These are phyloP conservation scores for Mythimna pallens DNA, from an alignment of 2,888 invertebrate genomes.

Conservation along the genomic window DNA sequence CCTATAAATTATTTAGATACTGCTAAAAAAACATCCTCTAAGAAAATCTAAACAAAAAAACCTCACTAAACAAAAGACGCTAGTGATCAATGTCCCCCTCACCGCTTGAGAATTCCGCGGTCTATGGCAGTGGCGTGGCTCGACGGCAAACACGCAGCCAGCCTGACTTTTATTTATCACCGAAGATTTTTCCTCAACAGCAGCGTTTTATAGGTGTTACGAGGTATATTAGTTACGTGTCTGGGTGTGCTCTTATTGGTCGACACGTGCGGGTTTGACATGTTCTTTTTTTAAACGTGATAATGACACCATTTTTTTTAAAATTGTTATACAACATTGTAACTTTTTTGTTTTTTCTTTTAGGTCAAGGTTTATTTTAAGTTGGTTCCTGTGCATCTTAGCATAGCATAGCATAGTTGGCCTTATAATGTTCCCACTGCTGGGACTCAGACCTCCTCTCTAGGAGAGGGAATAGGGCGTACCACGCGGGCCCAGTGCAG, in stretches of 20 bases:
- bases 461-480: too few species aligned
- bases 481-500: too few species aligned
- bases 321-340: not conserved
- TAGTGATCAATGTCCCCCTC: slow-evolving; percentile 27
- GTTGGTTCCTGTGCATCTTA: not conserved
- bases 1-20: not conserved
- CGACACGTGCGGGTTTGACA: slow-evolving; percentile 17
- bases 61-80: slow-evolving; percentile 3
- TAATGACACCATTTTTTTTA: not conserved
- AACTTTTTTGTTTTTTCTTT: not conserved
- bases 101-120: slow-evolving; percentile 26
- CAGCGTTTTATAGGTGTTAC: slow-evolving; percentile 59
- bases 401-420: too few species aligned
- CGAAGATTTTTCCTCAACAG: slow-evolving; percentile 54
- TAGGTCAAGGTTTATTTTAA: not conserved
- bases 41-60: slow-evolving; percentile 8
- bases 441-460: too few species aligned
- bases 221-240: slow-evolving; percentile 58
- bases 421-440: too few species aligned
- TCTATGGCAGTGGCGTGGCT: slow-evolving; percentile 24
- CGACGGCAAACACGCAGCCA: slow-evolving; percentile 46
- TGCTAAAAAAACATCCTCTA: not conserved
- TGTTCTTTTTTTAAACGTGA: slow-evolving; percentile 9
- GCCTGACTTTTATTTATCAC: slow-evolving; percentile 55
- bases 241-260: slow-evolving; percentile 1